Base-by-base conservation (phyloP, 2,888 invertebrate genomes). In the Campoplex capitator region DNA sequence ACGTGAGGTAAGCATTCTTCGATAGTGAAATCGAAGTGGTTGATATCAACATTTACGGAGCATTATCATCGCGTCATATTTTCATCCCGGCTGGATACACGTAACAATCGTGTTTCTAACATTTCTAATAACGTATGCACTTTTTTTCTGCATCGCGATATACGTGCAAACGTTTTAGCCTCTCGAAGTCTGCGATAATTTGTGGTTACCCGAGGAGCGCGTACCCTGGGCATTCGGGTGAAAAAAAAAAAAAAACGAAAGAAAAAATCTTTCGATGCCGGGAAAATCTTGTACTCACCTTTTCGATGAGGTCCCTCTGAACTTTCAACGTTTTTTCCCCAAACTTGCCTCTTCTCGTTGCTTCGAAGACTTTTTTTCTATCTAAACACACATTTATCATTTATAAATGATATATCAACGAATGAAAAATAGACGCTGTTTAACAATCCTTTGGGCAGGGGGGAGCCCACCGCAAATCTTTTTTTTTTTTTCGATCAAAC, bases 361-460 rank as follows among this genome's bases (percentile, higher is more conserved):
- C 54, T 81, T 68, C 48, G 35, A 62, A 48, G 73, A 68, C 68
- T 35, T 35, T 84, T 75, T 45, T 73, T 67, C 62, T 62, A 73
- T 78, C 83, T 84, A 58, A 58, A 68, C 65, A 84, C 71, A 84
- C 73, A 86, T 77, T 77, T 84, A 86, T 84, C 58, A 75, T 35
- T 83, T 70, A 48, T 70, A 83, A 83, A 73, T 35, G 48, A 76
- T 81, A 42, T 68, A 77, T 77, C 62, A 51, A 74, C 84, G 84
- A 81, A 56, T 81, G 83, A 86, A 83, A 84, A 79, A 79, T 74
- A 86, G 86, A 86, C 86, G 86, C 86, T 86, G 56, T 76, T 84
- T 74, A 81, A 84, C 73, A 84, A 86, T 83, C 73, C 38, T 42
- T 84, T 73, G 77, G 81, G 32, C 51, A 32, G 81, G 75, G 75